Conservation (phyloP, 2,888 invertebrate genomes). For the Elysia crispata region DNA sequence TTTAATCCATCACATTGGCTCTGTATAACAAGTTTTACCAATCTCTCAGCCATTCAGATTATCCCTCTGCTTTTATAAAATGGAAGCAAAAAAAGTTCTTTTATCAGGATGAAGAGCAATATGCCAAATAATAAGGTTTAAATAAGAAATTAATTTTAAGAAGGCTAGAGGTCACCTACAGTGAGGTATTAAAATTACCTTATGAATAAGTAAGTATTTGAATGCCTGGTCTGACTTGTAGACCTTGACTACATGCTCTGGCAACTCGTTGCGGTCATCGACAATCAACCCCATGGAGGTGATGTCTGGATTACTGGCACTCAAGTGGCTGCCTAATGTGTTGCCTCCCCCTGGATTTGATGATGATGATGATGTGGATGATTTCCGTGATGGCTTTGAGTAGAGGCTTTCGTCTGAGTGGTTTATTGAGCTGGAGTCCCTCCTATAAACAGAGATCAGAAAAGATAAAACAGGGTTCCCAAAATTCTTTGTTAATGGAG, state of each 20-base stretch:
- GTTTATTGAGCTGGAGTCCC: conserved; percentile 66
- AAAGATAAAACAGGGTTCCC: neutral
- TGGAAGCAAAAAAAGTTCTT: too few relatives aligned
- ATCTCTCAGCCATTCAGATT: too few relatives aligned
- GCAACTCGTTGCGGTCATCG: conserved; percentile 77
- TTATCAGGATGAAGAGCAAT: too few relatives aligned
- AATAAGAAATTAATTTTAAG: too few relatives aligned
- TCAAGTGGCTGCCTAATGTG: conserved; percentile 66
- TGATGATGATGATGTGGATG: conserved; percentile 67
- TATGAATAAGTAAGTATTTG: conserved; percentile 97
- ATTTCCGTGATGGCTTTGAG: conserved; percentile 58
- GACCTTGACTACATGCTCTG: conserved; percentile 97
- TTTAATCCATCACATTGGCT: too few relatives aligned
- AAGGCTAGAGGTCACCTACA: too few relatives aligned
- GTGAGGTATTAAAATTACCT: conserved; percentile 82
- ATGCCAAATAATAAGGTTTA: too few relatives aligned
- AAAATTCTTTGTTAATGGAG: neutral
- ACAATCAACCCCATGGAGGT: conserved; percentile 58
- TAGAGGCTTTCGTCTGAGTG: conserved; percentile 72
- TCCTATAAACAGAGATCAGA: conserved; percentile 39
- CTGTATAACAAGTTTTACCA: too few relatives aligned
- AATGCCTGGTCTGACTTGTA: conserved; percentile 95
- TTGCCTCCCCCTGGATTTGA: conserved; percentile 63
- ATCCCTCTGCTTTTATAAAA: too few relatives aligned
- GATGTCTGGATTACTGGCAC: conserved; percentile 75